phyloP scores from a whole-genome alignment of 2,797 vertebrate species.

The Typhlichthys eigenmanni region DNA sequence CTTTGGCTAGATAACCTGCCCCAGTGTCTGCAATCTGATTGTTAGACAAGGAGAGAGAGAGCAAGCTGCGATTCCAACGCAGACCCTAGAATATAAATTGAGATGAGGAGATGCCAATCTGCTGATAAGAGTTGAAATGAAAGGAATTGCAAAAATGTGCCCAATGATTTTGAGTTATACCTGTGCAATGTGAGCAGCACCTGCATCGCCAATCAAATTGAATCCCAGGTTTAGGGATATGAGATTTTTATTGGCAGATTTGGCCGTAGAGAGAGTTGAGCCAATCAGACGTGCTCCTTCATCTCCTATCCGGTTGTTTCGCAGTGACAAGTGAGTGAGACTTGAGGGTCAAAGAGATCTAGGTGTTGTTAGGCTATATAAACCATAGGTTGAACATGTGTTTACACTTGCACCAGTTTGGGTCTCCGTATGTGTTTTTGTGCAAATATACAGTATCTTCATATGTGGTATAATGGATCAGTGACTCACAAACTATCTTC shows the following conservation, averaged over 20 bases:
- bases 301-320: constrained; percentile 82
- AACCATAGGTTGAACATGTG: constrained; percentile 17
- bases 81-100: constrained; percentile 77
- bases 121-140: background rate
- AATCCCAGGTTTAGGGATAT: constrained; percentile 84
- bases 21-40: constrained; percentile 86
- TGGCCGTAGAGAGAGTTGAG: constrained; percentile 73
- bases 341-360: constrained; percentile 54
- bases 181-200: constrained; percentile 80
- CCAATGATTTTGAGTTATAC: constrained; percentile 53
- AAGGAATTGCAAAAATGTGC: background rate
- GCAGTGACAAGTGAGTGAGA: constrained; percentile 80
- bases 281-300: constrained; percentile 78
- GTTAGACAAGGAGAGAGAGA: constrained; percentile 81
- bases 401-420: background rate
- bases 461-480: background rate
- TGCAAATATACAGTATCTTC: background rate
- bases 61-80: constrained; percentile 82
- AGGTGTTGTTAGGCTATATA: constrained; percentile 1
- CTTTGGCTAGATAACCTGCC: constrained; percentile 78
- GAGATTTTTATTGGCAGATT: constrained; percentile 75
- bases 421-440: background rate
- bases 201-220: constrained; percentile 84
- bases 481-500: constrained; percentile 79
- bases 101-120: constrained; percentile 5